Percentiles rank a stretch among this genome's conserved stretches.
Conservation (phyloP, 2,888 invertebrate genomes). For the Pristionchus mayeri region DNA sequence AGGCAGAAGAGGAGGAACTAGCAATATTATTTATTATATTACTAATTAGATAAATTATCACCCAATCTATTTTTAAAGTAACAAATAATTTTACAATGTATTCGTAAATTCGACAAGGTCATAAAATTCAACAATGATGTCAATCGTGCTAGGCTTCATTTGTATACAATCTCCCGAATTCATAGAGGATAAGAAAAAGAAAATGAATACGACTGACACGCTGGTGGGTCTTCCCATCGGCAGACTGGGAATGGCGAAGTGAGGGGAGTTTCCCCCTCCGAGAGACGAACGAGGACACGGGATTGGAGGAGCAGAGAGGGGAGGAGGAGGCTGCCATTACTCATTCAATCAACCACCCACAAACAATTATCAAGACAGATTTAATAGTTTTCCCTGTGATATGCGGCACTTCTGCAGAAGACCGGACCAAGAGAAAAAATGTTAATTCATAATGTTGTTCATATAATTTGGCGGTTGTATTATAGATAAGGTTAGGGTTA, state of each 20-base stretch:
- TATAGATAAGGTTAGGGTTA: too few species aligned
- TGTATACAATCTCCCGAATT: too few species aligned
- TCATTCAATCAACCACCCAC: neutral
- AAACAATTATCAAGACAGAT: neutral
- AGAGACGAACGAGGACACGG: conserved; percentile 10
- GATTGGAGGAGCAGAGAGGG: conserved; percentile 8
- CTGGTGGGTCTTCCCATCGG: conserved; percentile 3
- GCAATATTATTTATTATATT: neutral
- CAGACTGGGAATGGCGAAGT: conserved; percentile 17
- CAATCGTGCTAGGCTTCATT: too few species aligned
- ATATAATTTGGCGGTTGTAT: too few species aligned
- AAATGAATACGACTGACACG: neutral
- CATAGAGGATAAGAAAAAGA: too few species aligned
- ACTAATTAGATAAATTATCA: too few species aligned
- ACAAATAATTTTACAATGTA: too few species aligned
- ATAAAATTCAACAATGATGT: too few species aligned
- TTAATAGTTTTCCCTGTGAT: neutral
- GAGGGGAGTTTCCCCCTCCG: neutral
- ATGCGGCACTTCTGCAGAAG: too few species aligned
- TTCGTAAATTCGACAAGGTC: too few species aligned
- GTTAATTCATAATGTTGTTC: too few species aligned
- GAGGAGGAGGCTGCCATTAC: neutral
- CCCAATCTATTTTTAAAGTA: too few species aligned
- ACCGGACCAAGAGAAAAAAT: neutral
- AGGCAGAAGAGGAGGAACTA: neutral